Base-by-base conservation (phyloP, 2,888 invertebrate species). In the Epirrita christyi region DNA sequence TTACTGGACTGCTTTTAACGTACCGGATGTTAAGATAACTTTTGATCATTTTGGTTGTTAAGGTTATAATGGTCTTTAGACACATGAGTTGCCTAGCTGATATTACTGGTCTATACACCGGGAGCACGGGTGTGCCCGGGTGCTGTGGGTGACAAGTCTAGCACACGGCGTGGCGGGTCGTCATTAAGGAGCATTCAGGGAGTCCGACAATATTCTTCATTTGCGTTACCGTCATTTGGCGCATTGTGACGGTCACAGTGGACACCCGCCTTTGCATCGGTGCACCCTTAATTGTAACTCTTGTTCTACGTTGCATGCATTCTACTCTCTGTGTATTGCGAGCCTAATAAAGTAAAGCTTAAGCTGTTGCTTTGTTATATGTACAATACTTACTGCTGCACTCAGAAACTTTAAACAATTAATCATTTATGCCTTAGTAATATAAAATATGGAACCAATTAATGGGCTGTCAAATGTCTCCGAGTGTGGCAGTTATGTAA, bases 171-270 rank as follows among this genome's bases (percentile, higher is more conserved):
- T 74, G 64, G 72, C 67, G 80, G 79, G 71, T 77, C 85, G 76
- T 90, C 92, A 91, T 91, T 92, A 91, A 87, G 90, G 85, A 83
- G 87, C 77, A 92, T 92, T 92, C 91, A 91, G 80, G 76, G 78
- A 77, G 81, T 80, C 86, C 88, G 88, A 91, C 91, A 92, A 92
- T 92, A 92, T 92, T 92, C 92, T 91, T 92, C 92, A 91, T 92
- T 92, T 90, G 88, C 91, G 88, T 87, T 80, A 83, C 79, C 80
- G 84, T 90, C 89, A 92, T 91, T 92, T 91, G 86, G 83, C 84
- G 85, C 76, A 92, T 92, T 92, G 91, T 92, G 85, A 80, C 72
- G 70, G 77, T 61, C 69, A 66, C 71, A 50, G 55, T 57, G 70
- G 68, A 67, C 78, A 72, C 77, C 70, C 79, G 75, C 83, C 85